A percentile compares a stretch with the other conserved stretches of the same genome.
Conservation (phyloP, 2,888 invertebrate species). For the Vesta saturnalis region DNA sequence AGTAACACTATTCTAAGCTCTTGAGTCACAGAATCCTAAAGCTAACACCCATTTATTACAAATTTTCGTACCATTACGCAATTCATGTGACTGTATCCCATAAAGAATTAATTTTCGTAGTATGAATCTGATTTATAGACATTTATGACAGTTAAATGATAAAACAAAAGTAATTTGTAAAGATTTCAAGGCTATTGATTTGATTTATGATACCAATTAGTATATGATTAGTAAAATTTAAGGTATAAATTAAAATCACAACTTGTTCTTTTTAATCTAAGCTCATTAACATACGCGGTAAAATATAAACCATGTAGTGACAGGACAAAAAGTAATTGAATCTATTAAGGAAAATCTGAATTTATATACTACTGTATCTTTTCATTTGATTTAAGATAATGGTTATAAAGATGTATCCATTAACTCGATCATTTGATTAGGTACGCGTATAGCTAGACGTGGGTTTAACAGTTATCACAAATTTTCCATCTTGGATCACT, state of each 20-base stretch:
- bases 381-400: neutral
- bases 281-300: slow-evolving; percentile 6
- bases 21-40: too few species aligned
- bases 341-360: neutral
- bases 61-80: too few species aligned
- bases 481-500: neutral
- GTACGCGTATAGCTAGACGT: neutral
- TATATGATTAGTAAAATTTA: slow-evolving; percentile 5
- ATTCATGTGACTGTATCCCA: too few species aligned
- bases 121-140: neutral
- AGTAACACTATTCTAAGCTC: too few species aligned
- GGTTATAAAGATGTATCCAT: neutral
- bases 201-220: slow-evolving; percentile 4
- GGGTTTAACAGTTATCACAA: neutral
- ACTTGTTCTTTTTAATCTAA: neutral
- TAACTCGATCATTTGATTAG: slow-evolving; percentile 1
- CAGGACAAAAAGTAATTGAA: neutral
- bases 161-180: slow-evolving; percentile 1
- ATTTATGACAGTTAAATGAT: neutral
- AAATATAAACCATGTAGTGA: neutral
- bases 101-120: too few species aligned
- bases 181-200: neutral
- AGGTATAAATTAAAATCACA: slow-evolving; percentile 10
- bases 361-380: neutral
- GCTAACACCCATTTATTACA: too few species aligned